phyloP scores from a whole-genome alignment of 2,888 invertebrate genomes.

The Meandrusa payeni region DNA sequence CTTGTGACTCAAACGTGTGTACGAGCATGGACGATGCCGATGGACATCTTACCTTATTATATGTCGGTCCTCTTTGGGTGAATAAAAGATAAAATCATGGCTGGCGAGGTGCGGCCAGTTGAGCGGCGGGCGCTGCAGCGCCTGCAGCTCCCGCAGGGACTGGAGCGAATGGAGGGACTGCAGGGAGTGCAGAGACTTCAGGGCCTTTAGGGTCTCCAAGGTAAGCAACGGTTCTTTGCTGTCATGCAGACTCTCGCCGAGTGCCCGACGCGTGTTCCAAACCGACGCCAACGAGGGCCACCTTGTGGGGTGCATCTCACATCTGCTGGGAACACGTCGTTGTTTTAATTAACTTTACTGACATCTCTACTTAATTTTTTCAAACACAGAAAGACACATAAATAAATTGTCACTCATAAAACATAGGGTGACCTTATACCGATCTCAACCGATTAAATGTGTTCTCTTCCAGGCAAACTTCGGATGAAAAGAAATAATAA shows the following conservation, averaged over 20 bases:
- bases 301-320: conserved; percentile 22
- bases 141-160: conserved; percentile 28
- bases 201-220: conserved; percentile 16
- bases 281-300: conserved; percentile 30
- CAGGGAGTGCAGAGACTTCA: conserved; percentile 22
- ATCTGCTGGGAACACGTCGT: too few species aligned
- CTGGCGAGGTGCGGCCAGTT: conserved; percentile 32
- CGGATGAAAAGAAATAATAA: too few species aligned
- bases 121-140: conserved; percentile 21
- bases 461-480: too few species aligned
- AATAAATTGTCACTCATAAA: too few species aligned
- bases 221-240: conserved; percentile 7
- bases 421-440: too few species aligned
- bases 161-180: conserved; percentile 26
- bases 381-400: too few species aligned
- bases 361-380: too few species aligned
- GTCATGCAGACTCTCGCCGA: conserved; percentile 26
- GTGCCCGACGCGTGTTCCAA: conserved; percentile 31
- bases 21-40: too few species aligned
- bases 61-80: conserved; percentile 34
- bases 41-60: conserved; percentile 35
- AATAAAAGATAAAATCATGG: conserved; percentile 33
- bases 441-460: too few species aligned
- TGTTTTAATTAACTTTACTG: too few species aligned
- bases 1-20: too few species aligned